Percentiles rank a stretch among this genome's conserved stretches.
Conservation (phyloP, 2,797 vertebrate species). For the Sardinella longiceps region DNA sequence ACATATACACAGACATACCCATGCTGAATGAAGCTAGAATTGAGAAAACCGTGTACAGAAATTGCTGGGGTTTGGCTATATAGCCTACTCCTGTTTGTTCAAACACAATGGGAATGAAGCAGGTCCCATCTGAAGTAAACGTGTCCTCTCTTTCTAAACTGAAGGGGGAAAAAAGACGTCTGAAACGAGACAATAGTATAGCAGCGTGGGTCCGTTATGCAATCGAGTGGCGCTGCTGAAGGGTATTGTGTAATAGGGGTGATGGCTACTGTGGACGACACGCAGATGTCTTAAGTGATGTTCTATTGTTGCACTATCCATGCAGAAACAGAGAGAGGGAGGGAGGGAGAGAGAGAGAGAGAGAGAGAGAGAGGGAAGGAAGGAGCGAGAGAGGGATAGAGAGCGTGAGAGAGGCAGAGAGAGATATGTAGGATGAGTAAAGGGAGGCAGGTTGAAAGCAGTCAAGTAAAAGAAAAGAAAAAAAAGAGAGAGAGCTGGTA, state of each 20-base stretch:
- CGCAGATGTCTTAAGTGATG: neutral
- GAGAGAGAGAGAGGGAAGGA: neutral
- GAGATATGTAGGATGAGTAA: neutral
- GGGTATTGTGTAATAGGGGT: neutral
- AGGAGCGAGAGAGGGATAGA: neutral
- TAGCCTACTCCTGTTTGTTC: neutral
- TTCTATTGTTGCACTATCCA: neutral
- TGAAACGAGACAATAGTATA: neutral
- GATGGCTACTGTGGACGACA: neutral
- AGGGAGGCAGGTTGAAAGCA: neutral
- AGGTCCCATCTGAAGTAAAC: neutral
- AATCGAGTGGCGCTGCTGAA: neutral
- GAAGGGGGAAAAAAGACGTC: neutral
- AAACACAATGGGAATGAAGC: neutral
- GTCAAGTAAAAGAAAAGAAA: neutral
- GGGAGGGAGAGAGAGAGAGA: slow-evolving; percentile 21
- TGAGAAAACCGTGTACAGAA: too few species aligned
- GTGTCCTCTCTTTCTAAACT: neutral
- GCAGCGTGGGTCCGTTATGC: neutral
- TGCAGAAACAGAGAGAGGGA: neutral
- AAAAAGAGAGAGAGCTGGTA: neutral
- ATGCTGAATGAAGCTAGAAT: too few species aligned
- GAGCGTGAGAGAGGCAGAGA: slow-evolving; percentile 19
- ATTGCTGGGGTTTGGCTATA: too few species aligned
- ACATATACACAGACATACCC: neutral